phyloP scores from a whole-genome alignment of 2,888 invertebrate genomes.

The Brassicogethes aeneus region DNA sequence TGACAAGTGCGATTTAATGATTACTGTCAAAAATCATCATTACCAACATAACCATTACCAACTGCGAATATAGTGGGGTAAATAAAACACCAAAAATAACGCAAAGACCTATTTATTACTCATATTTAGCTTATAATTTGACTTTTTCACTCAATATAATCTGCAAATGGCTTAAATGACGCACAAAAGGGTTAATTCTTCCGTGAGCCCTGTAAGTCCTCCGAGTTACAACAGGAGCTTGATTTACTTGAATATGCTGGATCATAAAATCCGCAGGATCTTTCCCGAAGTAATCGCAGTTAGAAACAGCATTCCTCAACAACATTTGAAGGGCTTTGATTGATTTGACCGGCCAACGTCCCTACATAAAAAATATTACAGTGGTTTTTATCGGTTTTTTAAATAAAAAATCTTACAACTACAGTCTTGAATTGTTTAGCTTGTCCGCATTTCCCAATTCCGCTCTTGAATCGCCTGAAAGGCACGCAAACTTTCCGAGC shows the following conservation, averaged over 20 bases:
- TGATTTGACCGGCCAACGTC: constrained; percentile 78
- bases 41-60: too few species aligned
- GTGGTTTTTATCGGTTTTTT: too few species aligned
- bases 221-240: constrained; percentile 68
- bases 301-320: constrained; percentile 72
- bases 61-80: too few species aligned
- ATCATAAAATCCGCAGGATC: constrained; percentile 72
- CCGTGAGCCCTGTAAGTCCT: constrained; percentile 80
- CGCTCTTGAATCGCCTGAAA: constrained; percentile 66
- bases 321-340: constrained; percentile 70
- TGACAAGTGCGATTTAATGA: neutral
- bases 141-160: constrained; percentile 46
- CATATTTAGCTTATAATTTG: neutral
- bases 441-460: constrained; percentile 70
- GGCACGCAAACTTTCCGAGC: constrained; percentile 73
- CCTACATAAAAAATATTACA: too few species aligned
- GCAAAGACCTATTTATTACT: too few species aligned
- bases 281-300: constrained; percentile 69
- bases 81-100: too few species aligned
- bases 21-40: neutral
- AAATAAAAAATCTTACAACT: constrained; percentile 43
- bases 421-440: constrained; percentile 63
- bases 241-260: constrained; percentile 73
- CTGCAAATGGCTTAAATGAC: constrained; percentile 75
- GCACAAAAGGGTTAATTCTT: constrained; percentile 77